These are phyloP conservation scores for Osmoderma eremita DNA, from an alignment of 2,888 invertebrate genomes.

Conservation along the genomic window DNA sequence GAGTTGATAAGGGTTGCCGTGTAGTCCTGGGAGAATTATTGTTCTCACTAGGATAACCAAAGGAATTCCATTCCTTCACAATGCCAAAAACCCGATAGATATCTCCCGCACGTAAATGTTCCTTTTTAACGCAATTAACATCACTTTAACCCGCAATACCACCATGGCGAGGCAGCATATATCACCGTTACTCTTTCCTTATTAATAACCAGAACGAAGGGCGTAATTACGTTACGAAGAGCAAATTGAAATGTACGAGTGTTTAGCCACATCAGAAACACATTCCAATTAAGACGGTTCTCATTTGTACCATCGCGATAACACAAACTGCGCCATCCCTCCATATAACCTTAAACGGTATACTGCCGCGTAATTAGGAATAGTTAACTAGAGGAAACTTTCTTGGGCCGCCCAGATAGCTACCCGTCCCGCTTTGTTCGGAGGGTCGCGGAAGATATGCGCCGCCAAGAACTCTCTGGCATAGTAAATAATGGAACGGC, in stretches of 20 bases:
- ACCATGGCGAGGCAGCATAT: too few relatives aligned
- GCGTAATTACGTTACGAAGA: constrained; percentile 13
- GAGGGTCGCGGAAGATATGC: neutral
- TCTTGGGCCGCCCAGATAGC: constrained; percentile 22
- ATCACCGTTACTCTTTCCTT: constrained; percentile 3
- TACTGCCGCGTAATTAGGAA: constrained; percentile 25
- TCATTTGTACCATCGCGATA: neutral
- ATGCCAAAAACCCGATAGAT: too few relatives aligned
- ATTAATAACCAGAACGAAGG: neutral
- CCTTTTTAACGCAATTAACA: too few relatives aligned
- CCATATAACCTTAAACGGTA: constrained; percentile 10
- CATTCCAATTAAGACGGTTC: constrained; percentile 14
- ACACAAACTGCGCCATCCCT: neutral
- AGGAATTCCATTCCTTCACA: too few relatives aligned
- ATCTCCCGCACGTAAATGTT: too few relatives aligned
- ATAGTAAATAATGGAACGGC: constrained; percentile 15
- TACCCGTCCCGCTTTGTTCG: constrained; percentile 12
- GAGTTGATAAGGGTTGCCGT: too few relatives aligned
- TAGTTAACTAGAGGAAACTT: constrained; percentile 33
- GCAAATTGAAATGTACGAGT: constrained; percentile 25
- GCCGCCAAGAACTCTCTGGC: neutral
- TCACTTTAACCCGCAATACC: too few relatives aligned
- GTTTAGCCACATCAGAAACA: constrained; percentile 2
- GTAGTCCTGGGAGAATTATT: too few relatives aligned
- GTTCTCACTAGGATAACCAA: too few relatives aligned